Conservation (phyloP, 2,888 invertebrate species). For the Lasioglossum malachurum region DNA sequence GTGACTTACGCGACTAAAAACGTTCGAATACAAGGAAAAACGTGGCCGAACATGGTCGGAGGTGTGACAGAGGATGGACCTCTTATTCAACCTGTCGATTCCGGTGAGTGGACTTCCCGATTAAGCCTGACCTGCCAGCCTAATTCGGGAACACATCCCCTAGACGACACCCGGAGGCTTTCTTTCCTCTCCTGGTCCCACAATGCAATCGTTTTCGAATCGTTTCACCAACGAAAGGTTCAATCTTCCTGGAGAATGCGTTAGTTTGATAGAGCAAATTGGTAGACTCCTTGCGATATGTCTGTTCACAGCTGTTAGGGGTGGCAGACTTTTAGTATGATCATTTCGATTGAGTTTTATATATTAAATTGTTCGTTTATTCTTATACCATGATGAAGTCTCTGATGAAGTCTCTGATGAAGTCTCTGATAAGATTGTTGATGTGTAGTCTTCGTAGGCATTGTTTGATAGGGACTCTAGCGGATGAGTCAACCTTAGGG, state of each 20-base stretch:
- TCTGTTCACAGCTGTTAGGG: neutral
- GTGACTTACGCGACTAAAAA: constrained; percentile 57
- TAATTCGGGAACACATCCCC: neutral
- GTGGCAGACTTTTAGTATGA: neutral
- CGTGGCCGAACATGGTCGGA: constrained; percentile 80
- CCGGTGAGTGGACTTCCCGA: constrained; percentile 77
- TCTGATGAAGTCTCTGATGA: neutral
- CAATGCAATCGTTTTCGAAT: neutral
- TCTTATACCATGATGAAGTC: neutral
- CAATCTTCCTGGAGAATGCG: neutral
- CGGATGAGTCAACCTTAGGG: constrained; percentile 11
- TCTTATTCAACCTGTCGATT: constrained; percentile 81
- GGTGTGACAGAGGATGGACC: constrained; percentile 82
- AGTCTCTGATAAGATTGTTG: neutral
- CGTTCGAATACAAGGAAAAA: constrained; percentile 33
- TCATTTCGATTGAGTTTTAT: neutral
- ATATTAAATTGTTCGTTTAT: neutral
- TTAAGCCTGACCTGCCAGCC: neutral
- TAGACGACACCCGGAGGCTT: neutral
- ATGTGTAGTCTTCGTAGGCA: neutral
- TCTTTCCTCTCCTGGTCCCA: neutral
- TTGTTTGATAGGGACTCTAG: neutral
- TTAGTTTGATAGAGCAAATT: neutral
- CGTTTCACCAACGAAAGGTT: neutral
- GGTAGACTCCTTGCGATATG: neutral